Evolutionary conservation across 1,140 invertebrate genomes (phyloP), one percentile per base, ranked within the genome.

Genomic region (Uloborus diversus): DNA sequence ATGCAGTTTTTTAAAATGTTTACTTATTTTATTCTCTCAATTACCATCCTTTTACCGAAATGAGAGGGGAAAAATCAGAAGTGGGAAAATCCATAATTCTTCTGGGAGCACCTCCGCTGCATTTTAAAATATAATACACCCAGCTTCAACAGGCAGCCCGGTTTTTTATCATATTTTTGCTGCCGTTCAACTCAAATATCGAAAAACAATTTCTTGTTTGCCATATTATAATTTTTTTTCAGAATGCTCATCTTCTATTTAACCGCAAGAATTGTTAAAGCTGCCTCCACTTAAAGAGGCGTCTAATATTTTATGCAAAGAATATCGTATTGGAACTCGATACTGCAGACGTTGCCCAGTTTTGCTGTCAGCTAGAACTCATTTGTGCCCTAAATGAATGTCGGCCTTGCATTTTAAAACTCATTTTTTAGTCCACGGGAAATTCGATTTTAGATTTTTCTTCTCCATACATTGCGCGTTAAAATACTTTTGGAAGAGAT

Each of bases 151-250:
- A 69, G 49, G 66, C 49, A 42, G 27, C 42, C 14, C 32, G 23
- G 14, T 33, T 69, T 56, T 69, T 56, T 56, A 27, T 23, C 1
- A 53, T 69, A 20, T 56, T 69, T 35, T n/a, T 27, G 11, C 56
- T 33, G 4, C 56, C 35, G 42, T 32, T 20, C 28, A 53, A 20
- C 42, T 28, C 25, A 69, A 69, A 69, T 69, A 69, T 69, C 66
- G 66, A 69, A 69, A 69, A 69, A 69, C 66, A 69, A 69, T 69
- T 69, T 69, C 66, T 69, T 69, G 66, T 69, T 53, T 69, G 47
- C 35, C 66, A 25, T 69, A 69, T 56, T 69, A 69, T 69, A 69
- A 69, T 53, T 30, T 53, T 69, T 69, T 68, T 69, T 69, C 56
- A 2, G 17, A 20, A 27, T 3, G 4, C 30, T 28, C 64, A 7